Evolutionary conservation across 1,140 invertebrate species (phyloP).

Genomic region (Achroia grisella): DNA sequence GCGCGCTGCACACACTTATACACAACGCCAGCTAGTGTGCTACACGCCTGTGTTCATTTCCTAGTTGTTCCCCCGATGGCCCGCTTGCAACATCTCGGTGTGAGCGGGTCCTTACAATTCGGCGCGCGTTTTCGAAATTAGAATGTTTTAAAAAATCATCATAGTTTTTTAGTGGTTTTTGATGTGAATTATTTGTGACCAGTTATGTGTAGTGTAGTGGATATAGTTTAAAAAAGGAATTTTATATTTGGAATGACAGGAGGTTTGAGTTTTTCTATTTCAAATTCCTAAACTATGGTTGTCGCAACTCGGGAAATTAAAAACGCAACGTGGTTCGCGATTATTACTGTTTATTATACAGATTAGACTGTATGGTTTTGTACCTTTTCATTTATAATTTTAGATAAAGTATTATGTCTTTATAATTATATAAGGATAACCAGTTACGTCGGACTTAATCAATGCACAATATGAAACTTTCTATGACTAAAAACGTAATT

Average conservation of each 20-base stretch:
- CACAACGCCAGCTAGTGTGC: slow-evolving; percentile 39
- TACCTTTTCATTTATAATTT: too few relatives aligned
- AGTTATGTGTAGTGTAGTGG: slow-evolving; percentile 34
- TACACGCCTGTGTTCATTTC: slow-evolving; percentile 50
- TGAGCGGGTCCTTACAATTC: slow-evolving; percentile 63
- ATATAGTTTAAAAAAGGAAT: slow-evolving; percentile 7
- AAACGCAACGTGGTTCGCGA: too few relatives aligned
- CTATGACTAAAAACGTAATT: slow-evolving; percentile 7
- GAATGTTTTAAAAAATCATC: slow-evolving; percentile 17
- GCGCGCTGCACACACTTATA: slow-evolving; percentile 24
- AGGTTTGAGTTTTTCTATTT: slow-evolving; percentile 4
- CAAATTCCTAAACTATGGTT: slow-evolving; percentile 4
- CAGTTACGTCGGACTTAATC: not conserved
- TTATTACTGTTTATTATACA: too few relatives aligned
- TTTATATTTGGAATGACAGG: slow-evolving; percentile 10
- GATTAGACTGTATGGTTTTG: too few relatives aligned
- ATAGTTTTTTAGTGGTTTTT: slow-evolving; percentile 13
- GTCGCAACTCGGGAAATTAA: slow-evolving; percentile 9
- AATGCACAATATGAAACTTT: slow-evolving; percentile 2
- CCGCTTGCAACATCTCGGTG: slow-evolving; percentile 64
- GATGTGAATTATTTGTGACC: slow-evolving; percentile 30
- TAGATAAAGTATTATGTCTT: too few relatives aligned
- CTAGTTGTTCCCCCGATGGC: slow-evolving; percentile 65
- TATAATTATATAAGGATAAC: too few relatives aligned
- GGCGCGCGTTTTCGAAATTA: slow-evolving; percentile 48